These are phyloP conservation scores for Cardiocondyla obscurior DNA, from an alignment of 1,140 invertebrate genomes.

Conservation along the genomic window DNA sequence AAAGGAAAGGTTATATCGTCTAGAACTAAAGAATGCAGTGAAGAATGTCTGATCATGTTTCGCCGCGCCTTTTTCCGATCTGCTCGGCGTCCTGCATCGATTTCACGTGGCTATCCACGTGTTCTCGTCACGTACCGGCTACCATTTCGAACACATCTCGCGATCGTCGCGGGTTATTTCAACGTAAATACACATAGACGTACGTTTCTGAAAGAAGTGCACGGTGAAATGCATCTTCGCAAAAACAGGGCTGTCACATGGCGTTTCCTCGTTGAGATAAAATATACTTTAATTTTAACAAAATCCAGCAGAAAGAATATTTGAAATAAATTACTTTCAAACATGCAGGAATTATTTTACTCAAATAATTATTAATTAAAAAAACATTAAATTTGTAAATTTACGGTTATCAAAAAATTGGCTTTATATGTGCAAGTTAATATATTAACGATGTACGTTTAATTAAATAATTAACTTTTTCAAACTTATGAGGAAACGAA, in stretches of 20 bases:
- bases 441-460: neutral
- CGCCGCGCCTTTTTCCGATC: slow-evolving; percentile 19
- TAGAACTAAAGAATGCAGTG: slow-evolving; percentile 15
- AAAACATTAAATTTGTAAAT: neutral
- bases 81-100: neutral
- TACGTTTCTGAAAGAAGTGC: slow-evolving; percentile 22
- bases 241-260: neutral
- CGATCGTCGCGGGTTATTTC: slow-evolving; percentile 6
- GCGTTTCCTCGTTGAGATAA: neutral
- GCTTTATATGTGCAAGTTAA: neutral
- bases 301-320: neutral
- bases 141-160: slow-evolving; percentile 25
- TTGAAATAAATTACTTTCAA: neutral
- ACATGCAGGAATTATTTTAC: neutral
- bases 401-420: neutral
- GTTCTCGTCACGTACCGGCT: slow-evolving; percentile 36
- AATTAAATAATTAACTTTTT: neutral
- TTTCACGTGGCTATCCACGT: slow-evolving; percentile 64
- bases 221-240: neutral
- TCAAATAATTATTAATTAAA: neutral
- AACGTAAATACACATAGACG: slow-evolving; percentile 8
- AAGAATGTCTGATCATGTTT: slow-evolving; percentile 28
- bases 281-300: neutral
- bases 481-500: neutral
- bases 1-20: slow-evolving; percentile 16